Evolutionary conservation across 2,888 invertebrate genomes (phyloP).

Genomic region (Andrena bucephala): DNA sequence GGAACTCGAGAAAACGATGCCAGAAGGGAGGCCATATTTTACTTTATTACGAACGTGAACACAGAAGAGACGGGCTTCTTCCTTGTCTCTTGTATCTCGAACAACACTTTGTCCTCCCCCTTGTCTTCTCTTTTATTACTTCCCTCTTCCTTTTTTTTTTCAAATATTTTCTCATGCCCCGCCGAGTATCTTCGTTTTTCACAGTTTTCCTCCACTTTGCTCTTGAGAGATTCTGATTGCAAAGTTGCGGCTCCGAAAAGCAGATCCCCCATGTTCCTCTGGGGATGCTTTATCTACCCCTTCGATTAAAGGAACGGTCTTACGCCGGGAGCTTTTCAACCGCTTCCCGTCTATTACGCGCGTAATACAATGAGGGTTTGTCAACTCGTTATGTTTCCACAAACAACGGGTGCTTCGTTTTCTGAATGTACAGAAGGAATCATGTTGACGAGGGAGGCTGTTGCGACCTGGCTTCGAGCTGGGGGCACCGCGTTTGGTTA

Average conservation of each 20-base stretch:
- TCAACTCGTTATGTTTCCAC: not conserved
- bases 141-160: not conserved
- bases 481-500: too few relatives aligned
- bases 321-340: not conserved
- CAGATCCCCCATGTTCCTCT: not conserved
- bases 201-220: not conserved
- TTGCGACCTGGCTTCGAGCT: not conserved
- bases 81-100: constrained; percentile 14
- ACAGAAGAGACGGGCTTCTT: constrained; percentile 20
- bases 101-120: constrained; percentile 36
- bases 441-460: not conserved
- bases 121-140: not conserved
- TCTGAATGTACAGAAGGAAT: not conserved
- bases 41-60: constrained; percentile 53
- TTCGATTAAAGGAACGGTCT: constrained; percentile 21
- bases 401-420: not conserved
- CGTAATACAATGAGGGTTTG: not conserved
- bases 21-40: constrained; percentile 45
- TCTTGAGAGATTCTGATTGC: constrained; percentile 28
- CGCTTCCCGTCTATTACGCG: not conserved
- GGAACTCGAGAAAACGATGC: constrained; percentile 49
- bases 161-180: constrained; percentile 21
- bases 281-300: constrained; percentile 22
- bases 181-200: not conserved
- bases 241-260: constrained; percentile 16